A percentile compares a stretch with the other conserved stretches of the same genome.
phyloP scores from a whole-genome alignment of 1,140 invertebrate genomes.

The Metopolophium dirhodum region DNA sequence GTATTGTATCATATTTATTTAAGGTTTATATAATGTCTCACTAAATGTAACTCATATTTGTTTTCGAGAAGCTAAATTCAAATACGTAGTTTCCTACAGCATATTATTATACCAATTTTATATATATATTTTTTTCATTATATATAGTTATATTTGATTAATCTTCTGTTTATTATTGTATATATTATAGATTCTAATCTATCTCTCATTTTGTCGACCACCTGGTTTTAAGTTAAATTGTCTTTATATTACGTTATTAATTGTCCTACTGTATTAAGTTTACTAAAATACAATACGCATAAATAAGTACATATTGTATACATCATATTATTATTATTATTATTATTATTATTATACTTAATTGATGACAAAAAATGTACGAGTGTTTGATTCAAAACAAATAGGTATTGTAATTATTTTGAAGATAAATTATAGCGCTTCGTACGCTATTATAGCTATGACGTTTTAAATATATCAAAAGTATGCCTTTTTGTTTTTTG shows the following conservation, averaged over 20 bases:
- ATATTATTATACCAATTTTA: conserved; percentile 1
- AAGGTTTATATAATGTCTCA: not conserved
- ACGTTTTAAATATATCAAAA: not conserved
- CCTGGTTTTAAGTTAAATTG: not conserved
- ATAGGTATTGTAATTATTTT: not conserved
- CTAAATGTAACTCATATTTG: conserved; percentile 15
- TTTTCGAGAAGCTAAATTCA: not conserved
- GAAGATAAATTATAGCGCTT: not conserved
- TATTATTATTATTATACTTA: not conserved
- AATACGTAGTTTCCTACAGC: not conserved
- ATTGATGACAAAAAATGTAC: not conserved
- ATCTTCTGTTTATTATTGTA: not conserved
- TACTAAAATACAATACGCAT: not conserved
- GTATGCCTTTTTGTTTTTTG: not conserved
- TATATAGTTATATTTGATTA: not conserved
- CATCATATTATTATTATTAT: not conserved
- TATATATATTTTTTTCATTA: not conserved
- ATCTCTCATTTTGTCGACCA: not conserved
- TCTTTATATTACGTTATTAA: not conserved
- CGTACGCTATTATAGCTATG: not conserved
- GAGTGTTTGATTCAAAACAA: not conserved
- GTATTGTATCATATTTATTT: not conserved
- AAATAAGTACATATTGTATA: not conserved
- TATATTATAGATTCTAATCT: not conserved
- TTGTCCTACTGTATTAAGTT: conserved; percentile 3